Evolutionary conservation across 2,888 invertebrate genomes (phyloP), one percentile per base, ranked within the genome.

Genomic region (Andrena chrysosceles): DNA sequence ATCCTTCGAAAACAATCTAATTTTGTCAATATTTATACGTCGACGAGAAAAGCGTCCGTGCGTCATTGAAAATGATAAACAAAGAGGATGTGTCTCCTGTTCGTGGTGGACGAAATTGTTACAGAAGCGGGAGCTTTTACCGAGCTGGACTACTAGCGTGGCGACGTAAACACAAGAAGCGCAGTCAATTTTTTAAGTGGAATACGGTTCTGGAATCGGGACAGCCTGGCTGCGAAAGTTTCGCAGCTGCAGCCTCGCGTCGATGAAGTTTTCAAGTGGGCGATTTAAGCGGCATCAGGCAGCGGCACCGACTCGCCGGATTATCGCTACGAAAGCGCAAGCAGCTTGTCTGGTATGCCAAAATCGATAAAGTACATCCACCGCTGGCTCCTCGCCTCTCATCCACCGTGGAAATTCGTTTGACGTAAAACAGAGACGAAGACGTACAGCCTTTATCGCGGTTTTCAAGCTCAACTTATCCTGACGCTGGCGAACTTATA

Each of bases 271-370:
- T 64, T 69, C 63, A 64, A 78, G 78, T 70, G 56, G 69, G 35
- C 79, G 62, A 79, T 78, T 78, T 35, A 70, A 79, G 79, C 78
- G 33, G 69, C 63, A 13, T 26, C 33, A 54, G 62, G 16, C 42
- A 70, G 74, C 54, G 35, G 81, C 62, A 80, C 81, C 84, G 87
- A 89, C 87, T 90, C 90, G 86, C 85, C 90, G 91, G 92, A 92
- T 92, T 91, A 92, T 93, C 91, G 90, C 91, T 90, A 88, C 90
- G 92, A 90, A 92, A 92, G 92, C 91, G 91, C 89, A 92, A 91
- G 91, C 90, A 87, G 90, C 91, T 91, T 90, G 91, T 92, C 91
- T 91, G 92, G 92, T 92, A 92, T 92, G 92, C 91, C 90, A 85
- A 91, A 93, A 93, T 93, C 86, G 86, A 86, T 86, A 86, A 86